phyloP scores from a whole-genome alignment of 2,113 vertebrate species.

The Montifringilla adamsi region DNA sequence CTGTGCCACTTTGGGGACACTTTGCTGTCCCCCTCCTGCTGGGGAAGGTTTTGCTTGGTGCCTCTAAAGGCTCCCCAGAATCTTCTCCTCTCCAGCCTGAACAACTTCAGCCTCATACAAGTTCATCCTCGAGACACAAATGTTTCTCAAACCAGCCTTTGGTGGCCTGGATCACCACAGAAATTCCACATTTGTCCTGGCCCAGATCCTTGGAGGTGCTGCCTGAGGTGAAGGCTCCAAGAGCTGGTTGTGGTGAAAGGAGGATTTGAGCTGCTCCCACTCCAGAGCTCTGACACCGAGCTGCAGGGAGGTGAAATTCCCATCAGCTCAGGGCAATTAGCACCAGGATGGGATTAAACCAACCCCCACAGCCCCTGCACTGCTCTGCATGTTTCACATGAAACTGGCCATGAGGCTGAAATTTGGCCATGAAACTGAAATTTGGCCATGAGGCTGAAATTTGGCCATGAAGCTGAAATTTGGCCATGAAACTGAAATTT shows the following conservation, averaged over 20 bases:
- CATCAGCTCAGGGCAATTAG: neutral
- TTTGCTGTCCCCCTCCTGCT: neutral
- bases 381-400: neutral
- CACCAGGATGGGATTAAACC: neutral
- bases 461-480: no score
- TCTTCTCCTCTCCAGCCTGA: neutral
- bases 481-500: no score
- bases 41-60: neutral
- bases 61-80: no score
- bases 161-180: neutral
- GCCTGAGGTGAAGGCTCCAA: neutral
- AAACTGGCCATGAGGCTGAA: no score
- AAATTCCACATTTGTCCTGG: neutral
- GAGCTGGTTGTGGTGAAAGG: rapidly evolving
- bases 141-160: neutral
- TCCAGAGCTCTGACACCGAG: neutral
- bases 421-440: neutral
- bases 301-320: neutral
- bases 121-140: neutral
- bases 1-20: neutral
- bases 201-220: neutral
- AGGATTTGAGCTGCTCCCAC: neutral
- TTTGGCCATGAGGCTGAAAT: neutral
- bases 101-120: neutral
- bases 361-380: neutral